Percentiles rank a stretch among this genome's conserved stretches.
These are phyloP conservation scores for Watsonalla cultraria DNA, from an alignment of 2,888 invertebrate species.

Conservation along the genomic window DNA sequence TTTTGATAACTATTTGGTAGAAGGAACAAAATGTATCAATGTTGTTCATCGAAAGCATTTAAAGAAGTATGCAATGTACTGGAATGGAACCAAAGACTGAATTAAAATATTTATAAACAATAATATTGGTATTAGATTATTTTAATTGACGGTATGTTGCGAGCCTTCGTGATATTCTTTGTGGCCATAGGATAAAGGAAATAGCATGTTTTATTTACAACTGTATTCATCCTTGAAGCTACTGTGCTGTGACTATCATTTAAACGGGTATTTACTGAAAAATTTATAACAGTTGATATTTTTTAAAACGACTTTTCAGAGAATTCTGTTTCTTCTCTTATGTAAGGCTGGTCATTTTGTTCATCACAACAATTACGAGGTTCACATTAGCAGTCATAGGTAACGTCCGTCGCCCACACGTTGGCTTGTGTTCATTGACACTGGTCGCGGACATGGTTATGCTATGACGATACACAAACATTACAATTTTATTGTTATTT, in stretches of 20 bases:
- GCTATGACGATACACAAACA: neutral
- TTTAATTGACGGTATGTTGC: conserved; percentile 34
- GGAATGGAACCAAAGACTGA: conserved; percentile 72
- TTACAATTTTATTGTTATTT: too few species aligned
- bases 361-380: neutral
- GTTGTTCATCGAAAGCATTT: conserved; percentile 43
- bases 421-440: neutral
- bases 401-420: neutral
- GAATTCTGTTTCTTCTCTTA: neutral
- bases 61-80: conserved; percentile 52
- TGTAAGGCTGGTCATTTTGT: neutral
- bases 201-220: conserved; percentile 16
- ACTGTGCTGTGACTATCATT: conserved; percentile 1
- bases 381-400: neutral
- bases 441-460: neutral
- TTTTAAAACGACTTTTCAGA: neutral
- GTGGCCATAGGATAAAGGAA: conserved; percentile 21
- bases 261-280: neutral
- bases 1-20: conserved; percentile 9
- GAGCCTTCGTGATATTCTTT: conserved; percentile 25
- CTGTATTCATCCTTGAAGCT: conserved; percentile 3
- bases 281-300: conserved; percentile 1
- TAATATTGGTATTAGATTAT: conserved; percentile 64
- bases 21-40: conserved; percentile 41
- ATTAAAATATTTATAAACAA: conserved; percentile 59